A percentile compares a stretch with the other conserved stretches of the same genome.
Conservation (phyloP, 2,113 vertebrate genomes). For the Vimba vimba region DNA sequence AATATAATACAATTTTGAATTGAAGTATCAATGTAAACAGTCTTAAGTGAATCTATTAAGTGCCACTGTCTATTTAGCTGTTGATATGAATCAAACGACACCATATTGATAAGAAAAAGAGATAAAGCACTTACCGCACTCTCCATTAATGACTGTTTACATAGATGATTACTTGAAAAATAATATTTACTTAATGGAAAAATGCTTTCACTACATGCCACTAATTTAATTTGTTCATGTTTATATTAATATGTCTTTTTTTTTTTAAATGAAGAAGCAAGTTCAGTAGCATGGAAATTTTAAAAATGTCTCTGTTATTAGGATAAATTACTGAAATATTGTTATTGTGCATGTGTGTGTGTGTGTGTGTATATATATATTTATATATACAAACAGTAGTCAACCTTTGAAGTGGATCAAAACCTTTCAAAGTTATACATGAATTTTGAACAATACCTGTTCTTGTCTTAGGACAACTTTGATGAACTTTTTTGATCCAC, state of each 20-base stretch:
- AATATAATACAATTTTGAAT: neutral
- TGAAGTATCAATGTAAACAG: neutral
- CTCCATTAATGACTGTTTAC: conserved; percentile 12
- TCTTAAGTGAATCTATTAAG: neutral
- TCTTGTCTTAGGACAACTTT: too few relatives aligned
- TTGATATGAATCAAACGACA: neutral
- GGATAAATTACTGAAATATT: too few relatives aligned
- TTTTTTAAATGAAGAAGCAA: neutral
- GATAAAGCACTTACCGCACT: neutral
- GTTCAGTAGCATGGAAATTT: neutral
- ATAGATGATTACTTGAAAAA: neutral
- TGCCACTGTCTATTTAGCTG: neutral
- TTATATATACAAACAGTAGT: too few relatives aligned
- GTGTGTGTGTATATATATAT: too few relatives aligned
- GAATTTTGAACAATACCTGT: too few relatives aligned
- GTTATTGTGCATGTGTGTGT: too few relatives aligned
- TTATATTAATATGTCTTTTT: neutral
- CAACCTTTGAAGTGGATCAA: too few relatives aligned
- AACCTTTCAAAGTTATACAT: too few relatives aligned
- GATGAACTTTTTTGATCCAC: too few relatives aligned
- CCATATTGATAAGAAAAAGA: conserved; percentile 3
- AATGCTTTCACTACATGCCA: neutral
- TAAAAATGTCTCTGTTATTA: too few relatives aligned
- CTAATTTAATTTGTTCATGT: conserved; percentile 14
- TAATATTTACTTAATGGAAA: neutral